Evolutionary conservation across 2,888 invertebrate genomes (phyloP), one percentile per base, ranked within the genome.

Genomic region (Platycheirus albimanus): DNA sequence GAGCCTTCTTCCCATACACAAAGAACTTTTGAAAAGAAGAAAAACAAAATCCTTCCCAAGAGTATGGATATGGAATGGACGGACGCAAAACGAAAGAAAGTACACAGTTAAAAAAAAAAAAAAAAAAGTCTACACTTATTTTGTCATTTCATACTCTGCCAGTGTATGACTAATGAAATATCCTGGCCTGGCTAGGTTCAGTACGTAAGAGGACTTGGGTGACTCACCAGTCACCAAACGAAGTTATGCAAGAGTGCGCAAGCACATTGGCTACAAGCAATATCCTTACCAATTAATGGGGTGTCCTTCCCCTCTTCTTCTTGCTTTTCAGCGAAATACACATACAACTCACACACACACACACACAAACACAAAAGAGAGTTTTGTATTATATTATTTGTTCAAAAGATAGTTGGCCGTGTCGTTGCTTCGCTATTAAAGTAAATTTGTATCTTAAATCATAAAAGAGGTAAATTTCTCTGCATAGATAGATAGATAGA

Each of bases 241-340:
- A 74, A 78, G 83, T 83, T 83, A 83, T 83, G 83, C 83, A 83
- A 83, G 83, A 83, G 83, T 83, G 83, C 83, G 83, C 83, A 83
- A 83, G 83, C 83, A 83, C 83, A 83, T 83, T 83, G 72, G 72
- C 74, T 83, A 63, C 61, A 56, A 78, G 78, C 83, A 74, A 78
- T 83, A 83, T 83, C 83, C 79, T 78, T 83, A 72, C 83, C 83
- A 83, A 83, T 83, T 78, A 83, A 83, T 83, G 51, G 52, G 61
- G 75, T 64, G 63, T 75, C 70, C 70, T 49, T 20, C 76, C 45
- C 63, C 33, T 30, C 6, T 15, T 20, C 61, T 49, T 28, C 19
- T 7, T 28, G 30, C n/a, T 11, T 19, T 3, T 4, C 15, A 28
- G 43, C 28, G 20, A 71, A 61, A 38, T 10, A 49, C 13, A 13